Percentiles rank a stretch among this genome's conserved stretches.
phyloP scores from a whole-genome alignment of 2,113 vertebrate species.

The Haemorhous mexicanus region DNA sequence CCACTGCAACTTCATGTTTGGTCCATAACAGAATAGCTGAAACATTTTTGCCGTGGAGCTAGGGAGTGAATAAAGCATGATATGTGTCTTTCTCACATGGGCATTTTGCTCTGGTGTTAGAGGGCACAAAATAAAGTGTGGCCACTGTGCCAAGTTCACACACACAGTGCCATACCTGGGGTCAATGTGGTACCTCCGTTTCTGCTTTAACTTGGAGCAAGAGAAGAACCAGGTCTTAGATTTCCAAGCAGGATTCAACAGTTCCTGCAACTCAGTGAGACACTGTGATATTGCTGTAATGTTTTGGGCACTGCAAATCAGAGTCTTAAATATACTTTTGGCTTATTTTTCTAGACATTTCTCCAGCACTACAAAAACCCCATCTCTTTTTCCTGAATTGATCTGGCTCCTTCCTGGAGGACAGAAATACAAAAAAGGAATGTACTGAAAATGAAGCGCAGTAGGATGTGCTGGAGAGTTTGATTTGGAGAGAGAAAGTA shows the following conservation, averaged over 20 bases:
- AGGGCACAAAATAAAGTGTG: not conserved
- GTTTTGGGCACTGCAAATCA: not conserved
- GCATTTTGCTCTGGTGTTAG: not conserved
- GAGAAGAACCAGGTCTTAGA: not conserved
- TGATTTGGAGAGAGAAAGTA: not conserved
- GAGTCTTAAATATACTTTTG: not conserved
- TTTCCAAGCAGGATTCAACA: not conserved
- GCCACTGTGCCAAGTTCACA: fast-evolving
- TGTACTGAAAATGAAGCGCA: not conserved
- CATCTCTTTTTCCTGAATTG: not conserved
- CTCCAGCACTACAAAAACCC: not conserved
- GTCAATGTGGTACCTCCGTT: fast-evolving
- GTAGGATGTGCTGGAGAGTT: not conserved
- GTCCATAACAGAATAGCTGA: not conserved
- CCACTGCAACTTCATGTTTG: not conserved
- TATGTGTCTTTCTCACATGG: not conserved
- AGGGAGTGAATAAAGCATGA: not conserved
- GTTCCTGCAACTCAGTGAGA: not conserved
- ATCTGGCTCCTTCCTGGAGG: not conserved
- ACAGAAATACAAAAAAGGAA: not conserved
- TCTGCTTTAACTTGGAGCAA: not conserved
- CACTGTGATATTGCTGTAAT: not conserved
- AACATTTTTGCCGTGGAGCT: not conserved
- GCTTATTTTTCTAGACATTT: not conserved
- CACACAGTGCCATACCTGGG: no score